Percentiles rank a stretch among this genome's conserved stretches.
These are phyloP conservation scores for Tetrao urogallus DNA, from an alignment of 2,113 vertebrate species.

Conservation along the genomic window DNA sequence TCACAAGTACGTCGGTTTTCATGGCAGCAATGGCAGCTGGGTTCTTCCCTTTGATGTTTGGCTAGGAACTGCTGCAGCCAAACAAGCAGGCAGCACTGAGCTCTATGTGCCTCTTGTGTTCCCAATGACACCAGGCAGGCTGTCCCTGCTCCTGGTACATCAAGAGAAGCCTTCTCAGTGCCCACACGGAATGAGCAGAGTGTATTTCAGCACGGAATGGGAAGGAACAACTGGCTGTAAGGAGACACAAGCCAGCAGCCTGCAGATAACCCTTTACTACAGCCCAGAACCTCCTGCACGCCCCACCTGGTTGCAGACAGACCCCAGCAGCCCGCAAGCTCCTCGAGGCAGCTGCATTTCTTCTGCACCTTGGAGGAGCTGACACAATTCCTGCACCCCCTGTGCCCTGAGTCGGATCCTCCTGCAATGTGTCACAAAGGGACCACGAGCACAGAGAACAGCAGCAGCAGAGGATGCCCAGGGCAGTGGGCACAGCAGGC, in stretches of 20 bases:
- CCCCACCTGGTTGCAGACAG: fast-evolving
- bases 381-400: not conserved
- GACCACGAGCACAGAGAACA: not conserved
- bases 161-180: no score
- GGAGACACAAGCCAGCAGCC: no score
- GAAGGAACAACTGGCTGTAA: no score
- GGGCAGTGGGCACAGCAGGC: not conserved
- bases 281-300: not conserved
- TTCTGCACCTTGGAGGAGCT: not conserved
- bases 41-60: slow-evolving; percentile 19
- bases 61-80: slow-evolving; percentile 7
- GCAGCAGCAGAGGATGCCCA: not conserved
- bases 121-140: no score
- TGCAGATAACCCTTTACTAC: not conserved
- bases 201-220: no score
- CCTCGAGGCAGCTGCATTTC: no score
- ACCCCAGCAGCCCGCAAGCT: not conserved
- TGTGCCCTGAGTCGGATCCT: fast-evolving
- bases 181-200: no score
- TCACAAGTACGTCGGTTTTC: not conserved
- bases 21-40: not conserved
- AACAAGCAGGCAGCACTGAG: not conserved
- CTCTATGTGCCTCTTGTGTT: not conserved
- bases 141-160: no score
- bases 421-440: fast-evolving